Percentiles rank a stretch among this genome's conserved stretches.
Conservation (phyloP, 2,888 invertebrate genomes). For the Andrena flavipes region DNA sequence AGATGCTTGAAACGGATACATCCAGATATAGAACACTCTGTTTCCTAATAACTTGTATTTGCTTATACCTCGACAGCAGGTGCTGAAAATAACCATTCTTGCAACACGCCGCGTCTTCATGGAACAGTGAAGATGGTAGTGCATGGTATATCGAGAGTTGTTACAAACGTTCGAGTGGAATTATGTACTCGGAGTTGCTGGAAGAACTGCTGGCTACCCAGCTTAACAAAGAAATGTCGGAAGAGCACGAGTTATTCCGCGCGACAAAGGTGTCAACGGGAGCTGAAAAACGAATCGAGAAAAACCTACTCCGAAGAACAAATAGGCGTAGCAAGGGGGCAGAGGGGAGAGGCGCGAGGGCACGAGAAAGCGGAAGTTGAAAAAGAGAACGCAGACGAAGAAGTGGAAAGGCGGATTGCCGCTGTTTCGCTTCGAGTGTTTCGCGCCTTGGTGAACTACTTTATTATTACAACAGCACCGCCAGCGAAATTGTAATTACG, state of each 20-base stretch:
- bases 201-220: too few species aligned
- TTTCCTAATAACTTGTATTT: too few species aligned
- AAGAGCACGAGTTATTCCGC: slow-evolving; percentile 11
- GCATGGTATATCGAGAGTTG: too few species aligned
- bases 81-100: too few species aligned
- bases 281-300: neutral
- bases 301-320: slow-evolving; percentile 5
- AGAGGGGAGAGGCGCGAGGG: neutral
- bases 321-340: too few species aligned
- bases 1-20: too few species aligned
- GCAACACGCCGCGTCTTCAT: too few species aligned
- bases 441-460: slow-evolving; percentile 24
- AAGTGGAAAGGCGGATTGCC: slow-evolving; percentile 6
- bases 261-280: slow-evolving; percentile 12
- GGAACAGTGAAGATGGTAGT: too few species aligned
- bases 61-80: too few species aligned
- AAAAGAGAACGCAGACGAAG: neutral
- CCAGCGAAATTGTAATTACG: slow-evolving; percentile 55
- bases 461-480: slow-evolving; percentile 36
- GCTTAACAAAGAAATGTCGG: neutral
- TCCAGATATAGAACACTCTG: too few species aligned
- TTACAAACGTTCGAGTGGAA: too few species aligned
- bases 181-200: too few species aligned
- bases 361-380: neutral
- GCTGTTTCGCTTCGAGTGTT: slow-evolving; percentile 11